A percentile compares a stretch with the other conserved stretches of the same genome.
These are phyloP conservation scores for Meandrina meandrites DNA, from an alignment of 92 coral and sea anemone genomes.

Conservation along the genomic window DNA sequence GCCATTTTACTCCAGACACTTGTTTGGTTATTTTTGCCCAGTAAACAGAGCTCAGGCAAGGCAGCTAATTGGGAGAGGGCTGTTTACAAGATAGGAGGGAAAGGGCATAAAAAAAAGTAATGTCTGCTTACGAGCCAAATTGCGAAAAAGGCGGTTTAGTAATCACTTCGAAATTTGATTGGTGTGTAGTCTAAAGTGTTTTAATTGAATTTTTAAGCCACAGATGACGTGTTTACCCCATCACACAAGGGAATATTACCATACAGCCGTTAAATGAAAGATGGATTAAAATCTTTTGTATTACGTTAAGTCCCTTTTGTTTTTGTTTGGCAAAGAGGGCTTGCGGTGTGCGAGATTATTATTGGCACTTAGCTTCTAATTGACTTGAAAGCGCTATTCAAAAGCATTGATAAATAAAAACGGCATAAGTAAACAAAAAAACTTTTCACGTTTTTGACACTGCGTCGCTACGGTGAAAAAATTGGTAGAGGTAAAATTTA, in stretches of 20 bases:
- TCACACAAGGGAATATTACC: conserved; percentile 2
- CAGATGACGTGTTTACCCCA: background rate
- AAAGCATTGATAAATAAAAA: background rate
- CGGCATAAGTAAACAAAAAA: background rate
- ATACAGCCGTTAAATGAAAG: background rate
- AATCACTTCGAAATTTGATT: background rate
- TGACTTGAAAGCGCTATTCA: conserved; percentile 5
- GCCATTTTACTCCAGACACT: no score
- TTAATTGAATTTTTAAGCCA: background rate
- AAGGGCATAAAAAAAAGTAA: no score
- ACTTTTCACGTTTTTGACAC: background rate
- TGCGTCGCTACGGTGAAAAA: background rate
- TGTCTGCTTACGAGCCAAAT: no score
- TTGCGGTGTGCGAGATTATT: background rate
- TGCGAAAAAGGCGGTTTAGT: no score
- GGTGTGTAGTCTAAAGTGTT: background rate
- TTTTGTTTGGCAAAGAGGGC: conserved; percentile 14
- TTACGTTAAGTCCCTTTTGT: background rate
- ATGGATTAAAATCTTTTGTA: conserved; percentile 11
- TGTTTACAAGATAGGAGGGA: no score
- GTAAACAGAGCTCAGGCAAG: no score
- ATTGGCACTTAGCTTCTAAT: conserved; percentile 14
- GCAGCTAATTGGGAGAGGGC: no score
- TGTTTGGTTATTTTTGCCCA: no score
- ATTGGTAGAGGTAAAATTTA: background rate